Evolutionary conservation across 2,888 invertebrate genomes (phyloP), one percentile per base, ranked within the genome.

Genomic region (Chydorus sphaericus): DNA sequence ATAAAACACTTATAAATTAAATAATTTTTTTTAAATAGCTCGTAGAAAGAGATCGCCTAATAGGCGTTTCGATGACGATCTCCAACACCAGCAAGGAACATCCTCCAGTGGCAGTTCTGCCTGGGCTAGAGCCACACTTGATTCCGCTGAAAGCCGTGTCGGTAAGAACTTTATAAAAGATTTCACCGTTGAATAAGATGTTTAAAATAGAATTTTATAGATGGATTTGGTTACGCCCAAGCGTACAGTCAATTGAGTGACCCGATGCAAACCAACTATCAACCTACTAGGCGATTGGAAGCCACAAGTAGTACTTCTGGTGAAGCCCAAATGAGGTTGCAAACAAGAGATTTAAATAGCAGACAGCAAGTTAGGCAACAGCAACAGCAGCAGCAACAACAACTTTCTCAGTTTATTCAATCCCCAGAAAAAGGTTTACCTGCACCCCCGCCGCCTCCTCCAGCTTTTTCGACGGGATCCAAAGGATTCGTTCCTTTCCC

Each of bases 201-300:
- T n/a, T n/a, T n/a, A 33, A 33, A 11, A n/a, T 33, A 11, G 10
- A 10, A 33, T 33, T n/a, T 39, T 18, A 23, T 7, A 6, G 49
- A 39, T n/a, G 55, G 55, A 36, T 29, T 31, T 11, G 55, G 55
- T 30, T 55, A 33, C 55, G 55, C 55, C 16, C 49, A 55, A 33
- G 55, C 55, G 8, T 33, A 55, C 31, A 55, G 55, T 23, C 48
- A 55, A 26, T 26, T 49, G 49, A 31, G 31, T 23, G 31, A 31
- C 26, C 20, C 14, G 8, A 48, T n/a, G 16, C 20, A 16, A 23
- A 44, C 55, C 48, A 48, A 29, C 33, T 33, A 36, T 14, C 30
- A 20, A 10, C 23, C 52, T 5, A 20, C 33, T 37, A 31, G 36
- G 10, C 52, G 52, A 36, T 31, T 52, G 36, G 52, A 44, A 23